Base-by-base conservation (phyloP, 2,888 invertebrate genomes). In the Homarus gammarus region DNA sequence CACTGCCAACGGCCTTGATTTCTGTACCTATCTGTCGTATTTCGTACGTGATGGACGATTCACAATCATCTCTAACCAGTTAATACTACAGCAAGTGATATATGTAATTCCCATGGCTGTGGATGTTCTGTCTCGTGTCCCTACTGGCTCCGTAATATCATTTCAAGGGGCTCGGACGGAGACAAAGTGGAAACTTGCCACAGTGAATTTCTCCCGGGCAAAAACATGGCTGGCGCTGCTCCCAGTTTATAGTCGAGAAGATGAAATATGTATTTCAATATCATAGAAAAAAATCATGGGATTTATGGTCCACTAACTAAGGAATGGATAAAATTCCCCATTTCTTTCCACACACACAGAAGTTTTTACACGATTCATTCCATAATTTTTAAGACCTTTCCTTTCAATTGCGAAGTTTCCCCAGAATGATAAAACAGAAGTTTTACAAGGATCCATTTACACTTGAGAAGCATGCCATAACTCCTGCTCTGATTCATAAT, bases 181-280 rank as follows among this genome's bases (percentile, higher is more conserved):
- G 70, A 83, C 44, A 70, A 86, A 86, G 38, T 86, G 86, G 78
- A 78, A 86, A 86, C 86, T 68, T 38, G 31, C 40, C 64, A 49
- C 22, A 18, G 31, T 78, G 84, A 78, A 89, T 78, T 77, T 84
- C 83, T 36, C 84, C 70, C 64, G 64, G 84, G 79, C 84, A 89
- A 89, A 86, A 89, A 84, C 88, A 89, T 89, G 88, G 88, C 88
- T 89, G 84, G 88, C 88, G 83, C 84, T 84, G 77, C 83, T 78
- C 78, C 70, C 77, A 84, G 77, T 84, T 89, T 89, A 89, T 89
- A 84, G 84, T 84, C 88, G 40, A 56, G 77, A 81, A 89, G 83
- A 89, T 89, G 88, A 89, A 89, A 89, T 89, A 89, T 84, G 88
- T 83, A 89, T 89, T 89, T 89, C 88, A 89, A 89, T 89, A 89